Conservation (phyloP, 2,113 vertebrate species). For the Nanorana parkeri region DNA sequence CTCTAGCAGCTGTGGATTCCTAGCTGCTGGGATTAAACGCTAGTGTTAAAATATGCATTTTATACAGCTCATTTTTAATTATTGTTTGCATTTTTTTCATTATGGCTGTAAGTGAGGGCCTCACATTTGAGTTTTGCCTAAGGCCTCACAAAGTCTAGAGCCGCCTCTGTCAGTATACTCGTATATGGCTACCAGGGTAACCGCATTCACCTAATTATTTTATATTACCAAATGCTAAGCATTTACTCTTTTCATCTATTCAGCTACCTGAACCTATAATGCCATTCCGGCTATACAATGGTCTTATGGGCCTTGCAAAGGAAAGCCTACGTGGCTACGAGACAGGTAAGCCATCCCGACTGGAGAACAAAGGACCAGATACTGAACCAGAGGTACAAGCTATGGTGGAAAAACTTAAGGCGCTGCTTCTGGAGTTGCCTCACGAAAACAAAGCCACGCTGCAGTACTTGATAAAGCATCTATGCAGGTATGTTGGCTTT, state of each 20-base stretch:
- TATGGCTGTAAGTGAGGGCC: no score
- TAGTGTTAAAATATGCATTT: no score
- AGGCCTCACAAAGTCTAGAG: no score
- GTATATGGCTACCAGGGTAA: neutral
- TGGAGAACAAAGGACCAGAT: conserved; percentile 72
- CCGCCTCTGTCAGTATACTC: no score
- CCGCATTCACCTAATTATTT: neutral
- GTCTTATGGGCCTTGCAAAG: conserved; percentile 92
- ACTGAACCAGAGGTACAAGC: conserved; percentile 73
- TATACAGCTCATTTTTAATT: no score
- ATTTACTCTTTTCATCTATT: neutral
- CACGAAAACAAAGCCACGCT: conserved; percentile 80
- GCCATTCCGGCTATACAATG: conserved; percentile 89
- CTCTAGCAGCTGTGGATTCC: no score
- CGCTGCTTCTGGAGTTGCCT: conserved; percentile 83
- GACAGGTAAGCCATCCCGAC: conserved; percentile 68
- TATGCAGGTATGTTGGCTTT: conserved; percentile 79
- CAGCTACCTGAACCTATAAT: conserved; percentile 94
- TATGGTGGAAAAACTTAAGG: conserved; percentile 79
- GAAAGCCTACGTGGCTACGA: conserved; percentile 82
- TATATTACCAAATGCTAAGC: no score
- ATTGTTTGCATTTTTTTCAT: no score
- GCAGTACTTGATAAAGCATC: conserved; percentile 84
- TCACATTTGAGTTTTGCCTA: no score
- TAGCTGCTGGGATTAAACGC: no score